Evolutionary conservation across 2,888 invertebrate genomes (phyloP).

Genomic region (Nebria brevicollis): DNA sequence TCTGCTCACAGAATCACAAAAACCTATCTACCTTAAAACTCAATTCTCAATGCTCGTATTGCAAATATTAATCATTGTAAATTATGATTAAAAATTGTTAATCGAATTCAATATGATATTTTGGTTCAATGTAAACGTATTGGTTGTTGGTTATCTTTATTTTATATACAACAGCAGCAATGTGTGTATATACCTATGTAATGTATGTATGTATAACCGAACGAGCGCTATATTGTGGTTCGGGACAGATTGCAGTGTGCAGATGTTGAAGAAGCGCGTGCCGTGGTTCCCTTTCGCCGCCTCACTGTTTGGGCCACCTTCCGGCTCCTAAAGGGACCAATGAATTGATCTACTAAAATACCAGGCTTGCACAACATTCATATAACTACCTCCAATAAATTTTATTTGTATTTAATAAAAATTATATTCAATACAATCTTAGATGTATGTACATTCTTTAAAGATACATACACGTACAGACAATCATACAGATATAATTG

Average conservation of each 20-base stretch:
- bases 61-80: no score
- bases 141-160: background rate
- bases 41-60: no score
- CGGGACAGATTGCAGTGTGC: slow-evolving; percentile 46
- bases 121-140: slow-evolving; percentile 32
- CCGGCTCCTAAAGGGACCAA: slow-evolving; percentile 29
- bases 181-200: slow-evolving; percentile 2
- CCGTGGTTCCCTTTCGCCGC: slow-evolving; percentile 21
- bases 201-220: slow-evolving; percentile 13
- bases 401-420: no score
- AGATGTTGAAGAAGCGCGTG: slow-evolving; percentile 39
- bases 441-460: no score
- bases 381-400: background rate
- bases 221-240: background rate
- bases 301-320: background rate
- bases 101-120: slow-evolving; percentile 1
- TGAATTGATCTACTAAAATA: slow-evolving; percentile 34
- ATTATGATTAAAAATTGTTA: background rate
- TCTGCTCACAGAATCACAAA: no score
- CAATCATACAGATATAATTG: no score
- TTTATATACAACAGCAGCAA: background rate
- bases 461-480: no score
- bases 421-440: no score
- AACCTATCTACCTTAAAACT: no score
- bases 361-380: slow-evolving; percentile 35